A percentile compares a stretch with the other conserved stretches of the same genome.
Evolutionary conservation across 2,888 invertebrate genomes (phyloP).

Genomic region (Meiosimyza platycephala): DNA sequence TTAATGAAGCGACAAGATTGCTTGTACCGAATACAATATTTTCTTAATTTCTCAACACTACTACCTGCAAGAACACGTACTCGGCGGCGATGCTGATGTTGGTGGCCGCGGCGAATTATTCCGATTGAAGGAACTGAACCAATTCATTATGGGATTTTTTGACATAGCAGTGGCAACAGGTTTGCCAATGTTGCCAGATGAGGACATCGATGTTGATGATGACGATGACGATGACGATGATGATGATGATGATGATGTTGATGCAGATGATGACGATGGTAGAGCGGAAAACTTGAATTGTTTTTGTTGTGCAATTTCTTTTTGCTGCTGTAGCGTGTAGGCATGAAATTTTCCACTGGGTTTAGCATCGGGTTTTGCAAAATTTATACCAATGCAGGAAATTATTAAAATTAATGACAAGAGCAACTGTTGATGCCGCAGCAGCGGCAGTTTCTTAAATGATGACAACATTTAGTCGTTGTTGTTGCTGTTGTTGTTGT

Average conservation of each 20-base stretch:
- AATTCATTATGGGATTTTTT: slow-evolving; percentile 68
- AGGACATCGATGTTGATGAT: slow-evolving; percentile 11
- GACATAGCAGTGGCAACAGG: slow-evolving; percentile 52
- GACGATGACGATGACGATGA: slow-evolving; percentile 28
- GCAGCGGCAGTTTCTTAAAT: not conserved
- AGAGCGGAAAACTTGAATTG: slow-evolving; percentile 26
- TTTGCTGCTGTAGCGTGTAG: slow-evolving; percentile 50
- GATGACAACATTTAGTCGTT: slow-evolving; percentile 15
- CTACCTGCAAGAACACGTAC: slow-evolving; percentile 62
- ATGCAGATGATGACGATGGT: not conserved
- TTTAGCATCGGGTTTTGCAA: slow-evolving; percentile 33
- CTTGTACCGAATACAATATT: not conserved
- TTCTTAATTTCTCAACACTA: slow-evolving; percentile 3
- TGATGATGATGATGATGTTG: slow-evolving; percentile 31
- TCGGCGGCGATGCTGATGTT: slow-evolving; percentile 56
- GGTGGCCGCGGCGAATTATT: slow-evolving; percentile 68
- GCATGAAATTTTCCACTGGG: slow-evolving; percentile 60
- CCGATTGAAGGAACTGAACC: slow-evolving; percentile 75
- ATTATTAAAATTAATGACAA: slow-evolving; percentile 58
- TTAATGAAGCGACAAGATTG: too few relatives aligned
- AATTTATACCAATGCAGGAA: slow-evolving; percentile 57
- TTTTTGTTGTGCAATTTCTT: slow-evolving; percentile 36
- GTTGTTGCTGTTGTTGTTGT: too few relatives aligned
- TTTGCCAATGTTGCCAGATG: slow-evolving; percentile 42
- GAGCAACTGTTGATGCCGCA: slow-evolving; percentile 47